Conservation (phyloP, 2,113 vertebrate genomes). For the Deroptyus accipitrinus region DNA sequence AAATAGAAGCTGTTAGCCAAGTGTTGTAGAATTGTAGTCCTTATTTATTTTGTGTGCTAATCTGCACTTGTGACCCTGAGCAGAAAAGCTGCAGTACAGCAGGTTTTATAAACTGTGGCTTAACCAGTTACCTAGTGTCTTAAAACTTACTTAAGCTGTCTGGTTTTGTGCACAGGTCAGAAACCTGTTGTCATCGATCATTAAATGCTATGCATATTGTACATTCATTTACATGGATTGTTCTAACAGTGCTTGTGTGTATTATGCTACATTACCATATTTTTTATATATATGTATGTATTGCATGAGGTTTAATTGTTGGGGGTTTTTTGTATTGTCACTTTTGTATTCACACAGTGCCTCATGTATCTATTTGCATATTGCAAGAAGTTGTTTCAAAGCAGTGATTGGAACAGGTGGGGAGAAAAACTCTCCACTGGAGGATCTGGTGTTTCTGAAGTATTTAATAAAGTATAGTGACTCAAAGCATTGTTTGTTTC, state of each 20-base stretch:
- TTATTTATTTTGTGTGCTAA: slow-evolving; percentile 62
- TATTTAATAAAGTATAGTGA: slow-evolving; percentile 65
- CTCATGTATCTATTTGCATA: slow-evolving; percentile 64
- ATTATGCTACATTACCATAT: slow-evolving; percentile 14
- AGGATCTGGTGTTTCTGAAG: slow-evolving; percentile 42
- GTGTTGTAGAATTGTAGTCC: slow-evolving; percentile 31
- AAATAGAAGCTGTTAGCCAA: slow-evolving; percentile 20
- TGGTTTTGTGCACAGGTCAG: background rate
- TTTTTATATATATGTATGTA: slow-evolving; percentile 19
- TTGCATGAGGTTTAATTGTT: slow-evolving; percentile 58
- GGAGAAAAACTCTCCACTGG: background rate
- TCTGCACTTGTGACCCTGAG: slow-evolving; percentile 40
- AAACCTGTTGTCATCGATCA: slow-evolving; percentile 30
- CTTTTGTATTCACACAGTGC: slow-evolving; percentile 62
- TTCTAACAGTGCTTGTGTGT: slow-evolving; percentile 42
- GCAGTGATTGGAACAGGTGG: background rate
- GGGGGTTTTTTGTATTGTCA: slow-evolving; percentile 42
- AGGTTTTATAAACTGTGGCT: slow-evolving; percentile 33
- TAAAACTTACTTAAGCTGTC: slow-evolving; percentile 17
- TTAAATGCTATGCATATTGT: slow-evolving; percentile 60
- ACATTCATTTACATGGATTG: slow-evolving; percentile 17
- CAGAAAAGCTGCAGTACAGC: slow-evolving; percentile 33
- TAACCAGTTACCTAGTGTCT: slow-evolving; percentile 16
- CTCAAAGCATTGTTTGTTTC: background rate
- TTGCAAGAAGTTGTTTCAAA: slow-evolving; percentile 47